phyloP scores from a whole-genome alignment of 2,113 vertebrate species.

The pig (Sus scrofa) region T2T-Sscrofa CM000817.6:127617001-127617500 shows the following conservation, averaged over 20 bases:
- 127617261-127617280: slow-evolving; percentile 66
- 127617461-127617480: slow-evolving; percentile 88
- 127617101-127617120: background rate
- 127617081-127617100: background rate
- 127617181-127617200: slow-evolving; percentile 15
- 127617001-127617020: background rate
- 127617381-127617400: slow-evolving; percentile 79
- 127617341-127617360: slow-evolving; percentile 77
- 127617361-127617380: slow-evolving; percentile 80
- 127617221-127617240: background rate
- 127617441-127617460: slow-evolving; percentile 79
- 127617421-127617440: slow-evolving; percentile 82
- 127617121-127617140: background rate
- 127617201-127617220: slow-evolving; percentile 38
- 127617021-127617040: background rate
- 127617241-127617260: background rate
- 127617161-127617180: slow-evolving; percentile 52
- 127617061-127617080: background rate
- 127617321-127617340: slow-evolving; percentile 70
- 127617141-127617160: slow-evolving; percentile 44
- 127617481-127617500: slow-evolving; percentile 91
- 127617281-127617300: slow-evolving; percentile 61
- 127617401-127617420: slow-evolving; percentile 70
- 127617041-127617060: background rate
- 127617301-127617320: slow-evolving; percentile 70